A percentile compares a stretch with the other conserved stretches of the same genome.
phyloP scores from a whole-genome alignment of 2,888 invertebrate species.

The Eupithecia tripunctaria region DNA sequence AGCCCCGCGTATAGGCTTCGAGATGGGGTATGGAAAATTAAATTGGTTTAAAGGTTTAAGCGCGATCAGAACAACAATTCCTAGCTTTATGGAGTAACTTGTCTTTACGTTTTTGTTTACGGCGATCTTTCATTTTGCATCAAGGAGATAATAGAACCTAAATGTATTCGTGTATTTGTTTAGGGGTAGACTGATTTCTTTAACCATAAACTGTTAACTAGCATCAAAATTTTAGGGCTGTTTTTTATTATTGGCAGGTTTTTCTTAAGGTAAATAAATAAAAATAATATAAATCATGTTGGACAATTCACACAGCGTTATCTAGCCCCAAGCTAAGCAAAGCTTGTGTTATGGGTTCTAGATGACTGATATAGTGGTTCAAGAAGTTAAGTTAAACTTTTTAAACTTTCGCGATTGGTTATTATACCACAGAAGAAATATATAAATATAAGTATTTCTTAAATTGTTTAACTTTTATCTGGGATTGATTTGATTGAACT shows the following conservation, averaged over 20 bases:
- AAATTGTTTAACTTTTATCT: too few species aligned
- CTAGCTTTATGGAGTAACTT: slow-evolving; percentile 29
- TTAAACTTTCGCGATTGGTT: too few species aligned
- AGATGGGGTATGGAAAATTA: slow-evolving; percentile 45
- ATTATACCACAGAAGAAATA: too few species aligned
- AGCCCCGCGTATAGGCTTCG: slow-evolving; percentile 38
- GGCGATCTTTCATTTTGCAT: neutral
- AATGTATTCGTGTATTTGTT: neutral
- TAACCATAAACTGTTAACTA: neutral
- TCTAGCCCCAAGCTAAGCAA: too few species aligned
- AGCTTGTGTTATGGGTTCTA: too few species aligned
- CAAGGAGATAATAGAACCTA: neutral
- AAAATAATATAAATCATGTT: too few species aligned
- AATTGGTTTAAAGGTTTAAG: slow-evolving; percentile 42
- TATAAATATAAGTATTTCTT: too few species aligned
- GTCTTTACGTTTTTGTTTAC: neutral
- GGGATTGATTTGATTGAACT: too few species aligned
- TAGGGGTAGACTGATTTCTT: neutral
- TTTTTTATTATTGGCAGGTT: too few species aligned
- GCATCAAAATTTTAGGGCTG: neutral
- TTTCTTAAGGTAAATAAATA: too few species aligned
- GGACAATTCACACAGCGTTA: too few species aligned
- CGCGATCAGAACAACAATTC: slow-evolving; percentile 25
- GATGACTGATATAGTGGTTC: too few species aligned
- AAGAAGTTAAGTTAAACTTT: neutral